Base-by-base conservation (phyloP, 2,888 invertebrate genomes). In the Eupithecia insigniata region DNA sequence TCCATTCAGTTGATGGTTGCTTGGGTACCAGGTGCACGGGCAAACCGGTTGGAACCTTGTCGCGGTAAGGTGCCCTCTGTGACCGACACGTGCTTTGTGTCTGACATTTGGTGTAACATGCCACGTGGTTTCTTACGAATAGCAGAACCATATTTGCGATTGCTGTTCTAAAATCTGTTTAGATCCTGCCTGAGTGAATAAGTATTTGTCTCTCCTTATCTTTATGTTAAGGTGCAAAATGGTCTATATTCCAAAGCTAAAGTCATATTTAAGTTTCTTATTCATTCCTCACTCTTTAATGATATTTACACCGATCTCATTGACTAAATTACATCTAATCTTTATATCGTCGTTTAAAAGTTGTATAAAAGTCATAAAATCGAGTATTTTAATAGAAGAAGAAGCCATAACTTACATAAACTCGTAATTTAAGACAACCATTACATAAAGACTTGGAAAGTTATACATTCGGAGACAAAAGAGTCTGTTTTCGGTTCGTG, bases 41-140 rank as follows among this genome's bases (percentile, higher is more conserved):
- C 55, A 66, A 77, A 76, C 74, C 71, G 64, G 72, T 69, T 73
- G 51, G 74, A 67, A 78, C 76, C 69, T 64, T 74, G 73, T 71
- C 73, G 64, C 67, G 68, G 64, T 64, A 39, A 39, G 36, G 61
- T 34, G 64, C 64, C 64, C 43, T 70, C 64, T 43, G 65, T 73
- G 74, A 75, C 30, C 65, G 73, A 74, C 68, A 69, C 71, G 55
- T 69, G 66, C n/a, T 67, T 1, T 65, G 22, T n/a, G 3, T 51
- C 46, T 51, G 46, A 51, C 10, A 51, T 51, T 51, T 51, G 46
- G 46, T 51, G 46, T 51, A 22, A 43, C n/a, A 43, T 22, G 46
- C 22, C 46, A 51, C 46, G 46, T 51, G 46, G 10, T 51, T 22
- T 51, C 46, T 51, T n/a, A 22, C 8, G n/a, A n/a, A 46, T 46